phyloP scores from a whole-genome alignment of 64 coral and sea anemone species.

The Pocillopora verrucosa region DNA sequence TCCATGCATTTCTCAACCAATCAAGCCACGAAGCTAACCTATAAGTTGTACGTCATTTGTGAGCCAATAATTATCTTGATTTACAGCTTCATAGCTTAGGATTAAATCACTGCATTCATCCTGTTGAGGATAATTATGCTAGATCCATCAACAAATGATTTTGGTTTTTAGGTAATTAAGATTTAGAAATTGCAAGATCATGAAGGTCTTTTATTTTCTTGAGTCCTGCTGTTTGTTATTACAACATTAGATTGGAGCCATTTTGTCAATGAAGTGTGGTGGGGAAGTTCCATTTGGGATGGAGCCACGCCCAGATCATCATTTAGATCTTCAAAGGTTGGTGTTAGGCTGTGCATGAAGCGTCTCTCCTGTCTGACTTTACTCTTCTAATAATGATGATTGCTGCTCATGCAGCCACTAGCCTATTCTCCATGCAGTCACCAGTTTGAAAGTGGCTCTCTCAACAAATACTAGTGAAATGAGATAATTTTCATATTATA shows the following conservation, averaged over 20 bases:
- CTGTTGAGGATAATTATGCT: neutral
- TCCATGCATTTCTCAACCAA: no score
- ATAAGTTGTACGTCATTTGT: no score
- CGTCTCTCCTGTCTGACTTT: neutral
- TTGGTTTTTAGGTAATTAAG: no score
- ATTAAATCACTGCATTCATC: neutral
- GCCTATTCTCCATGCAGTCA: no score
- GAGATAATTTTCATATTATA: no score
- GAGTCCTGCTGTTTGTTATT: neutral
- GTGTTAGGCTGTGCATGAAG: neutral
- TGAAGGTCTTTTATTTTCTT: neutral
- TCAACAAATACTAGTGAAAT: no score
- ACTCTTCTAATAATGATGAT: no score
- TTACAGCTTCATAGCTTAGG: neutral
- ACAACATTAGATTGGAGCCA: conserved; percentile 51
- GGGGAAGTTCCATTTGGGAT: conserved; percentile 20
- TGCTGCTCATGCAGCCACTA: no score
- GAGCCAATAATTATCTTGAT: no score
- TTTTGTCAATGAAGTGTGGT: conserved; percentile 60
- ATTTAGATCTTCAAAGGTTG: conserved; percentile 67
- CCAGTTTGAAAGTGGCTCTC: no score
- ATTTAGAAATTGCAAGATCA: neutral
- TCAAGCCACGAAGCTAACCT: no score
- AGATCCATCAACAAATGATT: no score
- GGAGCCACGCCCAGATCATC: conserved; percentile 51